Percentiles rank a stretch among this genome's conserved stretches.
phyloP scores from a whole-genome alignment of 2,888 invertebrate species.

The Mesorhabditis belari region DNA sequence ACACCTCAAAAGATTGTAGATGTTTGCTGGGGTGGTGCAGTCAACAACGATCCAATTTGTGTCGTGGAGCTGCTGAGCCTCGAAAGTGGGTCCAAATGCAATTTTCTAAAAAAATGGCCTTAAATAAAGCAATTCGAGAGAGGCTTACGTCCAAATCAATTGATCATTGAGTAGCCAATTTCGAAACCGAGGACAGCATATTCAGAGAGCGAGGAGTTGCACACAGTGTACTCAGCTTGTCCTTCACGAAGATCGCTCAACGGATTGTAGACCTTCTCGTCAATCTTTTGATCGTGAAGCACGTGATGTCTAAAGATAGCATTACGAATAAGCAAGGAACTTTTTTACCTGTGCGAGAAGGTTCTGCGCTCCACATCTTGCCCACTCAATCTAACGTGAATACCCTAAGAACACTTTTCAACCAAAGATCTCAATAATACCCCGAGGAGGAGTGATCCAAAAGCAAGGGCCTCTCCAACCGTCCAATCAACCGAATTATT shows the following conservation, averaged over 20 bases:
- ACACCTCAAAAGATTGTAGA: constrained; percentile 88
- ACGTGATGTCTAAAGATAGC: no score
- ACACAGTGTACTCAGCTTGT: constrained; percentile 88
- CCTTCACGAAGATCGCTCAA: constrained; percentile 90
- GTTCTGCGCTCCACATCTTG: constrained; percentile 83
- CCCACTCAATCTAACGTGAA: constrained; percentile 86
- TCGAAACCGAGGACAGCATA: constrained; percentile 90
- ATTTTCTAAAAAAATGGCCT: constrained; percentile 57
- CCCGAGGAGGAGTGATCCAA: constrained; percentile 90
- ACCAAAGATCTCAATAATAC: not conserved
- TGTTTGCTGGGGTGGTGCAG: constrained; percentile 89
- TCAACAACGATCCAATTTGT: constrained; percentile 78
- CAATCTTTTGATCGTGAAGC: constrained; percentile 91
- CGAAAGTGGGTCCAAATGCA: constrained; percentile 48
- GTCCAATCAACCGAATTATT: constrained; percentile 77
- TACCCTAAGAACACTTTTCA: constrained; percentile 60
- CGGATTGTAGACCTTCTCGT: constrained; percentile 76
- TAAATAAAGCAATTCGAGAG: not conserved
- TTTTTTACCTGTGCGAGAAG: constrained; percentile 68
- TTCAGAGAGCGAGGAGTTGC: constrained; percentile 96
- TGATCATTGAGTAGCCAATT: constrained; percentile 63
- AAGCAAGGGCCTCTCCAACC: constrained; percentile 95
- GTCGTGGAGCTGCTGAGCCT: constrained; percentile 87
- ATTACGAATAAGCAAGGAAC: no score
- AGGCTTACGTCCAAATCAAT: constrained; percentile 33